Conservation (phyloP, 2,113 vertebrate genomes). For the Chaetorhynchus papuensis region DNA sequence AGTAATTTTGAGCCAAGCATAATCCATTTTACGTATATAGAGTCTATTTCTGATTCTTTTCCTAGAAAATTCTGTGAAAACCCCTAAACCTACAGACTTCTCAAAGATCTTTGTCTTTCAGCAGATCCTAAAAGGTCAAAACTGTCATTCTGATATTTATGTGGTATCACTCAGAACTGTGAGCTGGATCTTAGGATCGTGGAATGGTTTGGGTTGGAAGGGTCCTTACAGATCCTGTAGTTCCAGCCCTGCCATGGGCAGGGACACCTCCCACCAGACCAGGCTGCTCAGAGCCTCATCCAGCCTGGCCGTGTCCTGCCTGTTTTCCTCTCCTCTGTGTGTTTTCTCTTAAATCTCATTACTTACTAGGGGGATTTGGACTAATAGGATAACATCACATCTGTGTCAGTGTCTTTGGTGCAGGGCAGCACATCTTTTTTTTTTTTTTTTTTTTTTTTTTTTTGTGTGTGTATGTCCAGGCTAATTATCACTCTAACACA, state of each 20-base stretch:
- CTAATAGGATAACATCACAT: background rate
- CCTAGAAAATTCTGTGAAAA: background rate
- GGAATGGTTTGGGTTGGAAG: background rate
- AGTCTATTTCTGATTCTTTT: background rate
- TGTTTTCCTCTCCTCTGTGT: background rate
- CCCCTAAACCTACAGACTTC: background rate
- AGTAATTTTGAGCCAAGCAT: background rate
- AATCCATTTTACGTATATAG: background rate
- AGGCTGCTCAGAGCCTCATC: background rate
- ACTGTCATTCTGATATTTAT: background rate
- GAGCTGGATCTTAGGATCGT: background rate
- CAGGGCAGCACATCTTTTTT: background rate
- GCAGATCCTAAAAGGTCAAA: background rate
- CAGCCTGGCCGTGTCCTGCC: accelerated
- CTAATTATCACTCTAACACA: background rate
- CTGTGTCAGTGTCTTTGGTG: background rate
- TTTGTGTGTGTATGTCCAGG: too few relatives aligned
- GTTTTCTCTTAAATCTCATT: background rate
- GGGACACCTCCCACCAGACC: background rate
- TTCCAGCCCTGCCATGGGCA: background rate
- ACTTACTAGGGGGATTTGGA: background rate
- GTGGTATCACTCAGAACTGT: background rate
- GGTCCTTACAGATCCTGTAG: accelerated
- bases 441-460: background rate
- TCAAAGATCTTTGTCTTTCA: background rate